A percentile compares a stretch with the other conserved stretches of the same genome.
Conservation (phyloP, 2,888 invertebrate species). For the Cyclophora albipunctata region DNA sequence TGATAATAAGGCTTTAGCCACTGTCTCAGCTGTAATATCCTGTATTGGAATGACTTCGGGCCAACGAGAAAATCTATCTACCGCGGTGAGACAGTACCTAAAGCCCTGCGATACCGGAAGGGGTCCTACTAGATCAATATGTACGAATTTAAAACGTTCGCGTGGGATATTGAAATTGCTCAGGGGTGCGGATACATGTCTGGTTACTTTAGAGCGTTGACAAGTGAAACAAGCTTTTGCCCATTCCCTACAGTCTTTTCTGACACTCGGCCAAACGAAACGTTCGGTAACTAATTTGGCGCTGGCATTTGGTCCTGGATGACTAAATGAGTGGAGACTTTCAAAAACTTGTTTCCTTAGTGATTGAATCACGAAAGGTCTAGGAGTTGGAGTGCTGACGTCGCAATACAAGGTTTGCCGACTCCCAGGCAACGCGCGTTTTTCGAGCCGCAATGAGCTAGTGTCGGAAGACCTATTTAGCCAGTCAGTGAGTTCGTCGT, state of each 20-base stretch:
- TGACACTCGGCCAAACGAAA: conserved; percentile 23
- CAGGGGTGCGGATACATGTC: conserved; percentile 28
- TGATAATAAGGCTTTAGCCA: conserved; percentile 29
- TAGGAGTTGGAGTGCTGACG: too few species aligned
- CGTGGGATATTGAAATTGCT: conserved; percentile 20
- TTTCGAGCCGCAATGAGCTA: too few species aligned
- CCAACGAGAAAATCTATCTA: conserved; percentile 23
- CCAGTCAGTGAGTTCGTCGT: too few species aligned
- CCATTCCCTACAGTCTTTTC: conserved; percentile 31
- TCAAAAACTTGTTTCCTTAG: too few species aligned
- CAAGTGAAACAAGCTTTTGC: conserved; percentile 28
- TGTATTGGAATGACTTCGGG: conserved; percentile 19
- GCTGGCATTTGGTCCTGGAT: too few species aligned
- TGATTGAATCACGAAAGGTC: too few species aligned
- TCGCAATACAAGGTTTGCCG: too few species aligned
- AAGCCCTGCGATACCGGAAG: conserved; percentile 9
- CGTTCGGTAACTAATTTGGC: conserved; percentile 10
- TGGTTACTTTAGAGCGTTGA: conserved; percentile 31
- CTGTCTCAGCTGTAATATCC: conserved; percentile 41
- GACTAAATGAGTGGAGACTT: too few species aligned
- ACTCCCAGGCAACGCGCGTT: too few species aligned
- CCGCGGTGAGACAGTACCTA: conserved; percentile 20
- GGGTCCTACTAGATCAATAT: conserved; percentile 19
- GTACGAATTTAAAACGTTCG: conserved; percentile 18
- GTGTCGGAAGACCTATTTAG: too few species aligned